Evolutionary conservation across 2,888 invertebrate species (phyloP), one percentile per base, ranked within the genome.

Genomic region (Ramazzottius varieornatus): DNA sequence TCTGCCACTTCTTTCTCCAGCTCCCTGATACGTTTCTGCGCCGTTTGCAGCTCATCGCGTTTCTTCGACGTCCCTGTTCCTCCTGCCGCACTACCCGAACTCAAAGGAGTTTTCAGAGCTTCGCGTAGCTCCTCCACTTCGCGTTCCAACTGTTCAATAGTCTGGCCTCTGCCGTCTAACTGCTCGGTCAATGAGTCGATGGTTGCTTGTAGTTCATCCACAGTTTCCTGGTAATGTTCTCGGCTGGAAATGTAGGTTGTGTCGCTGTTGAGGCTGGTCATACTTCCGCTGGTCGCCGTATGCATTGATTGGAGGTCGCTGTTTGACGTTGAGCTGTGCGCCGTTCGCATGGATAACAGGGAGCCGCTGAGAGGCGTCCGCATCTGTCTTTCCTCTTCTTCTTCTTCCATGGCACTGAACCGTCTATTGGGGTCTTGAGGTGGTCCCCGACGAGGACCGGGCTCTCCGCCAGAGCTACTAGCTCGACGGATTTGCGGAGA

Each of bases 131-230:
- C 69, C 33, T 83, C 83, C 66, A 85, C 73, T 71, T 85, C 84
- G 67, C 80, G 78, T 75, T 87, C 86, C 67, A 88, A 73, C 72
- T 89, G 88, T 72, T 83, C 78, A 4, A 88, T 78, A 71, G 83
- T 83, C 72, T 83, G 83, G 73, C 87, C 88, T 70, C 88, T 88
- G 72, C 88, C 86, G 69, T 78, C 70, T 65, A 69, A 32, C 46
- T 24, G 33, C 29, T 1, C 32, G 32, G 32, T 32, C 64, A 63
- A 66, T 66, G 73, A 79, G 24, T 67, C 64, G 32, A 70, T 64
- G 33, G 67, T 67, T 32, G 67, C 80, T 79, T 82, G 80, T 69
- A 80, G 78, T 66, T 82, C 82, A 67, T 77, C 82, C 70, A 80
- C 81, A 24, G 67, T 69, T 69, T 81, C 80, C 32, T 54, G 54